Evolutionary conservation across 2,113 vertebrate species (phyloP), one percentile per base, ranked within the genome.

Genomic region (Thermophis baileyi): DNA sequence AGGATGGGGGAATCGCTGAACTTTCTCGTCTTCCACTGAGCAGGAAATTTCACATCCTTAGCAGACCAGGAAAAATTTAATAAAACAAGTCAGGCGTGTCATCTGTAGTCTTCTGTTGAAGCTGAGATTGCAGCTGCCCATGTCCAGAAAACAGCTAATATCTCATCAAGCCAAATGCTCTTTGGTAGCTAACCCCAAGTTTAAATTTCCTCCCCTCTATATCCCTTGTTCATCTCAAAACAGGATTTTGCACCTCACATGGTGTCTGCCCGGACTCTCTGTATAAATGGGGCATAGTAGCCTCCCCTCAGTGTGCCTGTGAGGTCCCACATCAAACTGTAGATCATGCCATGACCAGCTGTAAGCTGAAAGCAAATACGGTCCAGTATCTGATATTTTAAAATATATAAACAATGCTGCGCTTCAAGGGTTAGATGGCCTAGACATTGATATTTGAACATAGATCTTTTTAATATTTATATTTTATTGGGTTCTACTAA

Each of bases 11-110:
- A 92, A 92, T 93, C 49, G 18, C 53, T 93, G 90, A 89, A 85
- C 74, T 89, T 74, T 53, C 50, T 86, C 85, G 40, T 50, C 87
- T 91, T 91, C 74, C 90, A 86, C 53, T 63, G 69, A 89, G 85
- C 89, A 90, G 85, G 90, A 94, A 87, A 94, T 89, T 87, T 92
- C 54, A 47, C 40, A 90, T 87, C 91, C 81, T 53, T 87, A 90
- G 87, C 44, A 49, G 49, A 87, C 40, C 91, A 53, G 85, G 63
- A 22, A 74, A 55, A 74, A 88, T 92, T 87, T 74, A 90, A 94
- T 91, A 53, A 91, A 90, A 85, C 2, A 47, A 90, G 55, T 86
- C 88, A 89, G 88, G 90, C 22, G 25, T 30, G 54, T 22, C 55
- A 92, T 50, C 81, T 46, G 46, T 55, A 89, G 20, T 87, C 88